Conservation (phyloP, 2,888 invertebrate species). For the Agapetus fuscipes region DNA sequence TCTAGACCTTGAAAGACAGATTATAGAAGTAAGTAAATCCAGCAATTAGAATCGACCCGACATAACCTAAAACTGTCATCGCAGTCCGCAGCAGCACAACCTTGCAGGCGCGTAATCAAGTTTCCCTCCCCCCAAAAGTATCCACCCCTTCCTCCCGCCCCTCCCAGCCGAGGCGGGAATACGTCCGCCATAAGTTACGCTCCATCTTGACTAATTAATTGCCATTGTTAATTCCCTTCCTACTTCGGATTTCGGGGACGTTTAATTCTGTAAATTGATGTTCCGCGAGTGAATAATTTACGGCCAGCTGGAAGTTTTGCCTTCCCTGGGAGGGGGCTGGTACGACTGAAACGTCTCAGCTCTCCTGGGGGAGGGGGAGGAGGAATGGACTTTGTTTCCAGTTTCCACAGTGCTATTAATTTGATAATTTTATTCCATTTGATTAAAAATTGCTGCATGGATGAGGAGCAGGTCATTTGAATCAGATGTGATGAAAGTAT, state of each 20-base stretch:
- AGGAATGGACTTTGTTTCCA: slow-evolving; percentile 16
- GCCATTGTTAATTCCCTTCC: slow-evolving; percentile 22
- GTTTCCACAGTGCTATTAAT: slow-evolving; percentile 7
- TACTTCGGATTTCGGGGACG: slow-evolving; percentile 22
- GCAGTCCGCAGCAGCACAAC: slow-evolving; percentile 3
- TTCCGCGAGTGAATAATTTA: slow-evolving; percentile 22
- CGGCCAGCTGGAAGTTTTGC: slow-evolving; percentile 16
- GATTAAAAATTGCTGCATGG: slow-evolving; percentile 6
- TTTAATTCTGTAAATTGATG: slow-evolving; percentile 23
- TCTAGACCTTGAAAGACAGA: too few relatives aligned
- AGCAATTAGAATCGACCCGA: slow-evolving; percentile 3
- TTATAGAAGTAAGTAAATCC: too few relatives aligned
- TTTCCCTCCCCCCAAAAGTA: not conserved
- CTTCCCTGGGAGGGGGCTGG: not conserved
- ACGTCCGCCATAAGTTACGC: slow-evolving; percentile 16
- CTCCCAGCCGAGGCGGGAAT: slow-evolving; percentile 10
- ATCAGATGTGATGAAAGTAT: too few relatives aligned
- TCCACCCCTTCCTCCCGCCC: slow-evolving; percentile 2
- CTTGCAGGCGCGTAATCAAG: slow-evolving; percentile 9
- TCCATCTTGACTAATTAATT: slow-evolving; percentile 22
- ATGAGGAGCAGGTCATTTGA: not conserved
- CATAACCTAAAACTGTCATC: slow-evolving; percentile 9
- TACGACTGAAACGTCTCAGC: too few relatives aligned
- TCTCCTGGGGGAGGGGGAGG: slow-evolving; percentile 14
- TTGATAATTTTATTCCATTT: slow-evolving; percentile 9